phyloP scores from a whole-genome alignment of 2,888 invertebrate genomes.

The Apodemia mormo region DNA sequence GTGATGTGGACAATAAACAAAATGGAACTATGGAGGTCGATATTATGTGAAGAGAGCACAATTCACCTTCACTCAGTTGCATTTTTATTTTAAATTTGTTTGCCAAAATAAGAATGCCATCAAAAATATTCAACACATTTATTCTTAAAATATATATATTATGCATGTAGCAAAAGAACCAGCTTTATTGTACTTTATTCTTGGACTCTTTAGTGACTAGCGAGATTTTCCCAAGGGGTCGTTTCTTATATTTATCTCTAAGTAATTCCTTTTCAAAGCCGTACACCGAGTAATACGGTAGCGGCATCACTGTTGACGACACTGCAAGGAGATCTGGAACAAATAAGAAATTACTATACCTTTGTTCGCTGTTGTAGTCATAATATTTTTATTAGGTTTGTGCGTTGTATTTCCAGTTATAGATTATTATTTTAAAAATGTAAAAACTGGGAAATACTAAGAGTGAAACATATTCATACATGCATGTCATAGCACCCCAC shows the following conservation, averaged over 20 bases:
- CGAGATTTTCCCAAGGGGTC: conserved; percentile 64
- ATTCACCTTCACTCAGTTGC: too few relatives aligned
- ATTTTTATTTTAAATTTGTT: too few relatives aligned
- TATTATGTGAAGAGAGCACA: too few relatives aligned
- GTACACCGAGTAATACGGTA: conserved; percentile 69
- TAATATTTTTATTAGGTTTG: neutral
- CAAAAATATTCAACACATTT: neutral
- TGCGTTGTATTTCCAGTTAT: neutral
- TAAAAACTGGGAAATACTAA: too few relatives aligned
- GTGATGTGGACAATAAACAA: too few relatives aligned
- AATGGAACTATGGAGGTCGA: too few relatives aligned
- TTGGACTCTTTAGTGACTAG: conserved; percentile 67
- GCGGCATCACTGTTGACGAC: conserved; percentile 71
- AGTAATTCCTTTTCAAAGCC: conserved; percentile 68
- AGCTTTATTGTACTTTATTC: conserved; percentile 49
- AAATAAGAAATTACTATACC: conserved; percentile 29
- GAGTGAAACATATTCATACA: too few relatives aligned
- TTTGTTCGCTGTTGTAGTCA: neutral
- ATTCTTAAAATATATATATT: conserved; percentile 3
- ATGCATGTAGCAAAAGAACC: neutral
- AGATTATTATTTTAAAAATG: neutral
- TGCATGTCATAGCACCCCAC: too few relatives aligned
- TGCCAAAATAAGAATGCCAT: neutral
- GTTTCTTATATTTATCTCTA: conserved; percentile 64
- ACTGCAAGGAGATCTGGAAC: conserved; percentile 70